Percentiles rank a stretch among this genome's conserved stretches.
These are phyloP conservation scores for Pterocles orientalis DNA, from an alignment of 2,113 vertebrate species.

Conservation along the genomic window DNA sequence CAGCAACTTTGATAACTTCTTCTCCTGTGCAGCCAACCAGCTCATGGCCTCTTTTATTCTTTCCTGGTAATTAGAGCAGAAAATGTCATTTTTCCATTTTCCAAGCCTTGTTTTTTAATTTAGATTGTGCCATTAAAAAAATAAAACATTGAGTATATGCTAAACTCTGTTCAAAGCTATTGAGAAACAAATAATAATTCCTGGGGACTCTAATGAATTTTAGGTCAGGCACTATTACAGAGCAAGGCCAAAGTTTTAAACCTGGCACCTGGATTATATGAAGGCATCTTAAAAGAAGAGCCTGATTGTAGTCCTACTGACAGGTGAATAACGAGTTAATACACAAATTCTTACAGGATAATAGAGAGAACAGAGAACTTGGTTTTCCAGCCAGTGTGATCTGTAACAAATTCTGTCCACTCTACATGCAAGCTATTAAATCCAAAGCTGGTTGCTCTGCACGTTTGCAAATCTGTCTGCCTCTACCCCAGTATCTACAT, in stretches of 20 bases:
- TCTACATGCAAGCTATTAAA: neutral
- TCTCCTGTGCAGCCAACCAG: slow-evolving; percentile 85
- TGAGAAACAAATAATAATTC: neutral
- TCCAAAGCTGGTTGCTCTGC: neutral
- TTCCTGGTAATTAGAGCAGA: slow-evolving; percentile 70
- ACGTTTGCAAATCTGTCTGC: neutral
- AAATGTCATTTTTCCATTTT: slow-evolving; percentile 19
- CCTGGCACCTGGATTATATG: neutral
- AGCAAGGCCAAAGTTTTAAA: neutral
- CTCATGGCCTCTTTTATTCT: slow-evolving; percentile 80
- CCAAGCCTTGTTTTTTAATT: neutral
- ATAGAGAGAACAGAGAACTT: neutral
- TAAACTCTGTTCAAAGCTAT: neutral
- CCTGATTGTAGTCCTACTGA: neutral
- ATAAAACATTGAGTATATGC: neutral
- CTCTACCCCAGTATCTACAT: neutral
- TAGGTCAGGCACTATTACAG: neutral
- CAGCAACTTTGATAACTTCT: slow-evolving; percentile 83
- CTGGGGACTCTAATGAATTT: neutral
- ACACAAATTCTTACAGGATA: neutral
- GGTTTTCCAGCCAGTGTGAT: neutral
- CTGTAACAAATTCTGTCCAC: neutral
- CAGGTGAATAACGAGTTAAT: neutral
- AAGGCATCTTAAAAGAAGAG: neutral
- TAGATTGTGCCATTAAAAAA: neutral